Base-by-base conservation (phyloP, 2,113 vertebrate species). In the Vulpes vulpes region DNA sequence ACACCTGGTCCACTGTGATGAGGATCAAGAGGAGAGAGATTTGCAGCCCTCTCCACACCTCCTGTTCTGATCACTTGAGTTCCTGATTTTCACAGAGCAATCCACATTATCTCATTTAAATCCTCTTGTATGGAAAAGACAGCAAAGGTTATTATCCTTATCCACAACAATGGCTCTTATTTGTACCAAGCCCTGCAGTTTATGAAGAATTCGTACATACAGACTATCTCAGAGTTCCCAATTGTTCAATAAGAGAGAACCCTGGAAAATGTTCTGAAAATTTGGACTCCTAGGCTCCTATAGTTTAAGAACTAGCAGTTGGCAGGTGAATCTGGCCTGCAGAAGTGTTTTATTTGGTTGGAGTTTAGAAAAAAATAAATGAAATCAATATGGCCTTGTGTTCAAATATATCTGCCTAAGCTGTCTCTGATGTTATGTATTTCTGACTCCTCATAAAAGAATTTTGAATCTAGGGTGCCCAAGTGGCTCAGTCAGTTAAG, bases 261-360 rank as follows among this genome's bases (percentile, higher is more conserved):
- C 19, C 74, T 85, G 23, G 83, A 62, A 60, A 91, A 60, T 81
- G 43, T 71, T 57, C 57, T 73, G 60, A 94, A 98, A 91, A 84
- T 76, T 60, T 3, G 49, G n/a, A 91, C 59, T 92, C 59, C 43
- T 81, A 51, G 35, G 38, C 12, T 32, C 30, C 16, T 11, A 4
- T 7, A 55, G 14, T 53, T 76, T 94, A 65, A 95, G 65, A 89
- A 71, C 27, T 51, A n/a, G 38, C 5, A 94, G 55, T n/a, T 53
- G 35, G 23, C 65, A 22, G 78, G 49, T 78, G 22, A 84, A 67
- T 91, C 27, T 60, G 25, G 2, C 65, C 25, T 65, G 35, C 15
- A 55, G 12, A 87, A 69, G 51, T 35, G 51, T 94, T 86, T 87
- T 89, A 60, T 81, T 79, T 82, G 79, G 19, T 82, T 82, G 53